Evolutionary conservation across 2,113 vertebrate species (phyloP), one percentile per base, ranked within the genome.

Genomic region (Crotalus viridis): DNA sequence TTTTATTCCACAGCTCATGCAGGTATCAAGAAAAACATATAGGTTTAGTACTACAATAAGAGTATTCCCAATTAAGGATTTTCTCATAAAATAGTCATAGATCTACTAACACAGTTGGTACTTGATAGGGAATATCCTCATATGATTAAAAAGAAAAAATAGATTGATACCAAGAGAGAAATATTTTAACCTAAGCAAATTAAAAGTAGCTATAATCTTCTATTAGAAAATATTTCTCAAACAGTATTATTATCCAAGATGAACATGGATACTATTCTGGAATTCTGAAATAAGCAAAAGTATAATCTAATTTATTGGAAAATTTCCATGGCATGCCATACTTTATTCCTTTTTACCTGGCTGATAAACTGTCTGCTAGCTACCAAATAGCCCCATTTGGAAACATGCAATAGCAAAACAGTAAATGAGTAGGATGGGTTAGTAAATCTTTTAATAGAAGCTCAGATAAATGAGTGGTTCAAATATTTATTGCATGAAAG

Each of bases 171-270:
- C 90, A 81, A 88, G 89, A 95, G 95, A 59, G 90, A 94, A 87
- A 13, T 96, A 96, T 95, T 95, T 95, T 95, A 95, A 95, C 96
- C 91, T 88, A 92, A 95, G 93, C 96, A 97, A 95, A 97, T 96
- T 91, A 94, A 94, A 92, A 91, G 19, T 33, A 85, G 88, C 26
- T 93, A 92, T 92, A 96, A 92, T 74, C 93, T 87, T 95, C 95
- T 51, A 94, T 92, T 91, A 95, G 93, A 96, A 90, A 94, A 57
- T 90, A 89, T 96, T 95, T 96, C 97, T 94, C 96, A 92, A 95
- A 94, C 96, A 93, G 15, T 59, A 92, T 91, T 74, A 86, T 95
- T 93, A 96, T 88, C 46, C 94, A 89, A 90, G 57, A 61, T 93
- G 28, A 96, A 69, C 54, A 88, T 5, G 88, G 43, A 39, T 94